Conservation (phyloP, 2,888 invertebrate species). For the Meiosimyza decipiens region DNA sequence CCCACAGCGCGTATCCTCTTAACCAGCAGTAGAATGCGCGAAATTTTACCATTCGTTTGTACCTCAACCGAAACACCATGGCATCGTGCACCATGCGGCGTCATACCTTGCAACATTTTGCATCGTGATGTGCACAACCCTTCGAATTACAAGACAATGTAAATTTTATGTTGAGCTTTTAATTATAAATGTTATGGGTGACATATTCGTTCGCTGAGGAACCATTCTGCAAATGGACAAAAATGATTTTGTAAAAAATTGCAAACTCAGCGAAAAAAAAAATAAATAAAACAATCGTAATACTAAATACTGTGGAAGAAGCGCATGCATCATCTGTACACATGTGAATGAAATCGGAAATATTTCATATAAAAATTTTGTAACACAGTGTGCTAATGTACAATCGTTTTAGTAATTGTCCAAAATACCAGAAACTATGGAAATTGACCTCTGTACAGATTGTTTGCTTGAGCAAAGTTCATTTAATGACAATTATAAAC, state of each 20-base stretch:
- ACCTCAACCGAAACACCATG: not conserved
- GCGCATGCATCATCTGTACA: too few species aligned
- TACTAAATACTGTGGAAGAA: too few species aligned
- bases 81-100: not conserved
- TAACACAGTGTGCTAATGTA: too few species aligned
- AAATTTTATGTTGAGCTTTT: constrained; percentile 33
- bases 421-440: too few species aligned
- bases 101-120: not conserved
- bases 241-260: not conserved
- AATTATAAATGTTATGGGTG: constrained; percentile 34
- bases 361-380: too few species aligned
- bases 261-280: not conserved
- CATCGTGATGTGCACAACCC: not conserved
- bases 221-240: constrained; percentile 15
- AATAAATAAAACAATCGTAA: not conserved
- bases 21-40: not conserved
- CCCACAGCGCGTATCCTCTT: constrained; percentile 3
- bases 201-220: constrained; percentile 25
- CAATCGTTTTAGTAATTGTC: too few species aligned
- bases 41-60: not conserved
- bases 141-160: constrained; percentile 20
- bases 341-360: too few species aligned
- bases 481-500: too few species aligned
- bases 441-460: too few species aligned
- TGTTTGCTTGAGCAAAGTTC: too few species aligned